Evolutionary conservation across 2,888 invertebrate genomes (phyloP).

Genomic region (Epistrophe eligans): DNA sequence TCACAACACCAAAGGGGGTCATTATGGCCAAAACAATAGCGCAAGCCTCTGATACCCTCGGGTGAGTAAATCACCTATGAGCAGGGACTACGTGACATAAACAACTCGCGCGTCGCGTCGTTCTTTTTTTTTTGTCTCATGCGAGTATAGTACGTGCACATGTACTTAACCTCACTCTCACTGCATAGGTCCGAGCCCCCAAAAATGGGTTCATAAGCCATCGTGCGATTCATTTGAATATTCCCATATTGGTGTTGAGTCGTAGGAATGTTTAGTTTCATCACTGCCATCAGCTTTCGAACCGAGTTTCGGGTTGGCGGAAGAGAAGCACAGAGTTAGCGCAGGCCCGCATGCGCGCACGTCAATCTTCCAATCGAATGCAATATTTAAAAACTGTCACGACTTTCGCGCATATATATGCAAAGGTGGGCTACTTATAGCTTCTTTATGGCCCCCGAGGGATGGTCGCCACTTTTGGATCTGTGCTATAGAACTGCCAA

Average conservation of each 20-base stretch:
- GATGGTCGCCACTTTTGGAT: slow-evolving; percentile 53
- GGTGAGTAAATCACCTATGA: slow-evolving; percentile 74
- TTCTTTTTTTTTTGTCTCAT: background rate
- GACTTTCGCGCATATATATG: slow-evolving; percentile 63
- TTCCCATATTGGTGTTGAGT: slow-evolving; percentile 59
- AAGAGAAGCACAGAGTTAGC: background rate
- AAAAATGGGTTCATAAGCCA: slow-evolving; percentile 73
- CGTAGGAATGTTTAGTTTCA: slow-evolving; percentile 59
- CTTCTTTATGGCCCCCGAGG: slow-evolving; percentile 55
- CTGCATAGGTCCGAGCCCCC: slow-evolving; percentile 51
- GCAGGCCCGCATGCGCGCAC: slow-evolving; percentile 63
- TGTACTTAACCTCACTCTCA: slow-evolving; percentile 73
- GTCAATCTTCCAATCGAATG: slow-evolving; percentile 69
- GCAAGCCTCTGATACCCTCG: slow-evolving; percentile 62
- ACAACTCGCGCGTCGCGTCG: slow-evolving; percentile 65
- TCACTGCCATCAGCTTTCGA: slow-evolving; percentile 45
- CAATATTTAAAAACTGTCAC: slow-evolving; percentile 76
- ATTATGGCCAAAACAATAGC: slow-evolving; percentile 71
- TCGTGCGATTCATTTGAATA: slow-evolving; percentile 72
- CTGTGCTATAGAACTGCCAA: slow-evolving; percentile 14
- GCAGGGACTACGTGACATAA: slow-evolving; percentile 73
- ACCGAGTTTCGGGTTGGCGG: background rate
- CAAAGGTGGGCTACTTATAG: slow-evolving; percentile 61
- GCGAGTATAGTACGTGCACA: slow-evolving; percentile 61
- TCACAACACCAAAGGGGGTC: slow-evolving; percentile 72